Evolutionary conservation across 2,888 invertebrate species (phyloP).

Genomic region (Epinotia demarniana): DNA sequence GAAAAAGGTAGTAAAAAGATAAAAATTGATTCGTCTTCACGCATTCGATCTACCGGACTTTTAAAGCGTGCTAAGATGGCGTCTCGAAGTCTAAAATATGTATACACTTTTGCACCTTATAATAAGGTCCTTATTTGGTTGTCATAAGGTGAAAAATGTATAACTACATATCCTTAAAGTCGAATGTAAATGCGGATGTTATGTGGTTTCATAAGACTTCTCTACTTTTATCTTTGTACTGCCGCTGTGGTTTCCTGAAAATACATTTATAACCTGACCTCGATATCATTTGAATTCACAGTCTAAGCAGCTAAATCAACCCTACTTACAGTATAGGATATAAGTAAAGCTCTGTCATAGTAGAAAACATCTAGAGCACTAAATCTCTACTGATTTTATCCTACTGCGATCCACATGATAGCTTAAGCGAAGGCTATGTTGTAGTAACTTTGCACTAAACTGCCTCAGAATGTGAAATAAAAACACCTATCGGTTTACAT

Average conservation of each 20-base stretch:
- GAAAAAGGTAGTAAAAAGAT: slow-evolving; percentile 1
- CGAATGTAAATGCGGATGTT: too few relatives aligned
- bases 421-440: background rate
- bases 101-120: too few relatives aligned
- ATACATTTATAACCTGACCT: background rate
- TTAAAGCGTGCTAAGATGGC: background rate
- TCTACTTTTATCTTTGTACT: slow-evolving; percentile 22
- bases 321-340: slow-evolving; percentile 47
- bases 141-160: too few relatives aligned
- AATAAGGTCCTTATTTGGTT: too few relatives aligned
- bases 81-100: too few relatives aligned
- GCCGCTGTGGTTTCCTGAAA: background rate
- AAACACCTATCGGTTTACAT: slow-evolving; percentile 18
- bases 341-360: slow-evolving; percentile 50
- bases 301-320: slow-evolving; percentile 35
- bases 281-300: slow-evolving; percentile 3
- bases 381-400: slow-evolving; percentile 22
- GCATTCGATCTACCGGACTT: background rate
- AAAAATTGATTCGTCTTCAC: slow-evolving; percentile 9
- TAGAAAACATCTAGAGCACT: slow-evolving; percentile 39
- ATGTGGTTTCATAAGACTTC: background rate
- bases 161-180: background rate
- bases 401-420: slow-evolving; percentile 22
- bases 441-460: background rate
- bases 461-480: slow-evolving; percentile 3